Evolutionary conservation across 1,140 invertebrate species (phyloP).

Genomic region (Drosophila leontia): DNA sequence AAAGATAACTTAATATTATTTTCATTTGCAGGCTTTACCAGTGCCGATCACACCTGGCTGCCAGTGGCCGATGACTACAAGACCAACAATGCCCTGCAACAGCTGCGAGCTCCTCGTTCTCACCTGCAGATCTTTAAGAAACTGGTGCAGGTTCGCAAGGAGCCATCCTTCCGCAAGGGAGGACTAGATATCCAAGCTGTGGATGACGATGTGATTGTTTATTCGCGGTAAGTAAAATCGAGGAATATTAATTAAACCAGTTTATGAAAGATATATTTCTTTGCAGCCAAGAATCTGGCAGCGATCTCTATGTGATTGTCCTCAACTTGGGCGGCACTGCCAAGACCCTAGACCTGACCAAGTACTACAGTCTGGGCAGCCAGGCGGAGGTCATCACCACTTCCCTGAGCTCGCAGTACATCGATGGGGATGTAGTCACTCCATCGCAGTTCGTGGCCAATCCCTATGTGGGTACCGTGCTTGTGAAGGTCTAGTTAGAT

Average conservation of each 20-base stretch:
- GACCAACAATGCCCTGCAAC: conserved; percentile 85
- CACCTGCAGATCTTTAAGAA: conserved; percentile 83
- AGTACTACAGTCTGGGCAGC: conserved; percentile 56
- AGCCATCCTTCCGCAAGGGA: conserved; percentile 69
- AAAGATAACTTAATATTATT: not conserved
- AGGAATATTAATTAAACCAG: accelerated
- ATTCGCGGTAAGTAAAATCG: conserved; percentile 54
- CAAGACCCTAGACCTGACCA: conserved; percentile 61
- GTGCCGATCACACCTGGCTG: conserved; percentile 88
- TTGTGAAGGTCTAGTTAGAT: conserved; percentile 59
- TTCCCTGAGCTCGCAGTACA: conserved; percentile 68
- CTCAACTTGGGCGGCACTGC: conserved; percentile 62
- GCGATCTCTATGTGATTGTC: conserved; percentile 73
- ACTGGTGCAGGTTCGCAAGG: conserved; percentile 69
- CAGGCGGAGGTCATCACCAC: conserved; percentile 76
- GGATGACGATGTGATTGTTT: conserved; percentile 69
- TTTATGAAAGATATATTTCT: not conserved
- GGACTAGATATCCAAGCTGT: conserved; percentile 63
- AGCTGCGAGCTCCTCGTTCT: conserved; percentile 78
- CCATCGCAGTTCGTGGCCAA: conserved; percentile 61
- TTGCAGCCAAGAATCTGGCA: conserved; percentile 57
- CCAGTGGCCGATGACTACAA: conserved; percentile 87
- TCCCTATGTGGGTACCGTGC: conserved; percentile 70
- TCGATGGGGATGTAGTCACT: conserved; percentile 66
- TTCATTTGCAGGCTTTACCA: conserved; percentile 86